Base-by-base conservation (phyloP, 2,888 invertebrate genomes). In the Drosophila eohydei region DNA sequence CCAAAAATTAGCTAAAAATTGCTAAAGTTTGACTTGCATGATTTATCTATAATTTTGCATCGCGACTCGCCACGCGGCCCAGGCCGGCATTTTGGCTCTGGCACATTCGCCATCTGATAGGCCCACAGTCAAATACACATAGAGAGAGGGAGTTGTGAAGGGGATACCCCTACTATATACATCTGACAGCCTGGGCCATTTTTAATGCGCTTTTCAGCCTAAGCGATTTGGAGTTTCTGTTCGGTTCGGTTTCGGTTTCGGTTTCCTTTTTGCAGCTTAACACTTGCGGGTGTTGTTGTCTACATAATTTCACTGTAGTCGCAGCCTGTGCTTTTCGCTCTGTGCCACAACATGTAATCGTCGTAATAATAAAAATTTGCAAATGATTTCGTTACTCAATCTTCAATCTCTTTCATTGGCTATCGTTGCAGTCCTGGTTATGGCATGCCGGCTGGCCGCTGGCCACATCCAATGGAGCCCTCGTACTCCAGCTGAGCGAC, bases 391-490 rank as follows among this genome's bases (percentile, higher is more conserved):
- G 85, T 86, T 89, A 86, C 88, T 83, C 88, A 87, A 89, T 87
- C 86, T 81, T 48, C 76, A 76, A 81, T 81, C 78, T 59, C 21
- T 63, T 55, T 48, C 52, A 66, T 44, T 70, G 57, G 56, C 75
- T 71, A 76, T 74, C 70, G 71, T 85, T 94, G 44, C 94, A 95
- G 95, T 93, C 94, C 92, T 93, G 94, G 89, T 92, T 93, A 78
- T 93, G 94, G 86, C 94, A 94, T 80, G 92, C 93, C 90, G 95
- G 95, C 92, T 95, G 95, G 95, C 95, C 95, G 71, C 93, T 95
- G 92, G 94, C 95, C 90, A 93, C 95, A 88, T 94, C 94, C 83
- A 87, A 90, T 78, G 94, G 94, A 89, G 95, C 95, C 82, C 93
- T 95, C 90, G 94, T 95, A 84, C 92, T 95, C 83, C 95, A 95